Conservation (phyloP, 2,888 invertebrate species). For the Pecten maximus region DNA sequence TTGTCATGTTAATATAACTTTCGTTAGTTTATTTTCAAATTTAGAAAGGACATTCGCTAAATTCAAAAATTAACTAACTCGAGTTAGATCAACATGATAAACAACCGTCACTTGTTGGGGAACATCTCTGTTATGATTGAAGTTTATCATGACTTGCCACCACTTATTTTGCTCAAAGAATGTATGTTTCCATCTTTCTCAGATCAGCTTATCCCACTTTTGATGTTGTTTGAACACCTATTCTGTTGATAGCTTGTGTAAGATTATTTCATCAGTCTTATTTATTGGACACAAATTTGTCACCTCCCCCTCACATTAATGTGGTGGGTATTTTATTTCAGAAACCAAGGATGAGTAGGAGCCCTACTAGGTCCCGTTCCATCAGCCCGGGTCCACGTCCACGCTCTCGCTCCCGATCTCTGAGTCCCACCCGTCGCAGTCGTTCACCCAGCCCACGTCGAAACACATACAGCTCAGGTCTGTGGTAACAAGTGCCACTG, state of each 20-base stretch:
- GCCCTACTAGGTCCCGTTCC: conserved; percentile 72
- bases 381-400: conserved; percentile 71
- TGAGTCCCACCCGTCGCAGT: conserved; percentile 77
- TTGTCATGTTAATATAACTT: no score
- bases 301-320: not conserved
- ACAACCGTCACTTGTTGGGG: no score
- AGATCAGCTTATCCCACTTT: not conserved
- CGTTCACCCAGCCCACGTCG: conserved; percentile 76
- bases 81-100: no score
- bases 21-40: no score
- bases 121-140: no score
- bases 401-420: conserved; percentile 72
- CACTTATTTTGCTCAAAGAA: not conserved
- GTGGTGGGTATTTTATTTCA: conserved; percentile 54
- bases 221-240: not conserved
- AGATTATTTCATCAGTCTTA: not conserved
- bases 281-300: not conserved
- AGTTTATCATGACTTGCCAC: no score
- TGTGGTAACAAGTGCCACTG: conserved; percentile 46
- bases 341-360: conserved; percentile 73
- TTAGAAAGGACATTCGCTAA: no score
- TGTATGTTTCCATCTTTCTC: not conserved
- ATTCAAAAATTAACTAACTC: no score
- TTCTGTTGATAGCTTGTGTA: not conserved
- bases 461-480: conserved; percentile 57